These are phyloP conservation scores for Tetrax tetrax DNA, from an alignment of 2,113 vertebrate species.

Conservation along the genomic window DNA sequence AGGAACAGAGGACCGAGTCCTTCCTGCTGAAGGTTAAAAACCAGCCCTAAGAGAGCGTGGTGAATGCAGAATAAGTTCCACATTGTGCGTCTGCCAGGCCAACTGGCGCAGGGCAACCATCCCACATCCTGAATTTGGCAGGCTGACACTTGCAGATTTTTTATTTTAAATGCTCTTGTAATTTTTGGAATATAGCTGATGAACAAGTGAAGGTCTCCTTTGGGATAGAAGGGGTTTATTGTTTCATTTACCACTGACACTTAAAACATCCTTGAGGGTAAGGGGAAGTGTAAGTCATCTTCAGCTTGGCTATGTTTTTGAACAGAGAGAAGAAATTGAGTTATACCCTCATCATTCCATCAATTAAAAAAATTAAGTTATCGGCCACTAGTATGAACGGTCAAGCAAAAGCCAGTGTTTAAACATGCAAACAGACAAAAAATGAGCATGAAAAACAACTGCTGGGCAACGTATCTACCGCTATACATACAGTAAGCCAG, in stretches of 20 bases:
- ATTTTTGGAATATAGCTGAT: not conserved
- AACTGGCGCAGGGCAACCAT: conserved; percentile 35
- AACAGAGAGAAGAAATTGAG: not conserved
- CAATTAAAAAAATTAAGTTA: not conserved
- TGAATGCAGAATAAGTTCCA: conserved; percentile 38
- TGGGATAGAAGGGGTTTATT: not conserved
- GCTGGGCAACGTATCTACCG: not conserved
- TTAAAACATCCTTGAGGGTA: not conserved
- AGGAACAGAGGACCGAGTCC: not conserved
- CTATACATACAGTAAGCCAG: not conserved
- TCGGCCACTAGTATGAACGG: not conserved
- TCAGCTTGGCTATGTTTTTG: not conserved
- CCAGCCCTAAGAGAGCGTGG: not conserved
- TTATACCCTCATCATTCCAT: not conserved
- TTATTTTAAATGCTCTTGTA: not conserved
- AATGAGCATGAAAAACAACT: not conserved
- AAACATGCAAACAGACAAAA: not conserved
- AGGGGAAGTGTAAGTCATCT: not conserved
- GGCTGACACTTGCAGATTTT: conserved; percentile 3
- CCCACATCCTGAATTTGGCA: conserved; percentile 45
- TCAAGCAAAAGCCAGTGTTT: not conserved
- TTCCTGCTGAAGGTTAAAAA: conserved; percentile 41
- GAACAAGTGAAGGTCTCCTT: not conserved
- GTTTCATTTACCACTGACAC: not conserved
- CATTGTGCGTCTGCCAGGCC: conserved; percentile 22